Evolutionary conservation across 1,140 invertebrate species (phyloP).

Genomic region (Orchestia grillus): DNA sequence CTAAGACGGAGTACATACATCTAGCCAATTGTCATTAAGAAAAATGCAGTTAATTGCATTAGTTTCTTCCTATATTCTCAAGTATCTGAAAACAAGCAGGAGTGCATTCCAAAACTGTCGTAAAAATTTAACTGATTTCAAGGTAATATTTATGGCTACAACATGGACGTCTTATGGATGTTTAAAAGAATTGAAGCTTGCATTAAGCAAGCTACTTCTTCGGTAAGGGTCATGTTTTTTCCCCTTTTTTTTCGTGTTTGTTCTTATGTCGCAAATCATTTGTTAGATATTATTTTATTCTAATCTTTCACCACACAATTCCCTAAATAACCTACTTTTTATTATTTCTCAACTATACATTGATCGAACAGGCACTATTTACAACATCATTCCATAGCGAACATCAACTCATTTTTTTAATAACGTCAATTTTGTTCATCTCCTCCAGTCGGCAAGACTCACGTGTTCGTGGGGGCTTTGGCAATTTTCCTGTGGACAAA

Average conservation of each 20-base stretch:
- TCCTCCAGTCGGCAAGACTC: background rate
- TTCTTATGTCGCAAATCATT: too few species aligned
- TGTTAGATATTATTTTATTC: too few species aligned
- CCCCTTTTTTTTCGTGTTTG: background rate
- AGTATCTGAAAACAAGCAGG: background rate
- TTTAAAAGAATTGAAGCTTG: too few species aligned
- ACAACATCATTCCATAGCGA: background rate
- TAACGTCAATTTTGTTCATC: background rate
- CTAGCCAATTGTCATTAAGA: too few species aligned
- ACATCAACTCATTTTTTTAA: background rate
- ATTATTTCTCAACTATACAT: too few species aligned
- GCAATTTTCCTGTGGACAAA: slow-evolving; percentile 2
- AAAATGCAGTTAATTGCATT: background rate
- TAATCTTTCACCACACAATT: too few species aligned
- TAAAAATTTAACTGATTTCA: background rate
- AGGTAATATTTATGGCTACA: background rate
- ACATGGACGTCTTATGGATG: background rate
- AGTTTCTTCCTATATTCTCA: background rate
- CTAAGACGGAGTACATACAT: too few species aligned
- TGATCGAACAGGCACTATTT: too few species aligned
- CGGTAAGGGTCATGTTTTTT: background rate
- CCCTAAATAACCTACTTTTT: too few species aligned
- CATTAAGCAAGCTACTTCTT: background rate
- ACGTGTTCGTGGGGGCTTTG: background rate
- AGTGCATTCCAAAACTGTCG: background rate